phyloP scores from a whole-genome alignment of 2,113 vertebrate species.

The Tachuris rubrigastra region DNA sequence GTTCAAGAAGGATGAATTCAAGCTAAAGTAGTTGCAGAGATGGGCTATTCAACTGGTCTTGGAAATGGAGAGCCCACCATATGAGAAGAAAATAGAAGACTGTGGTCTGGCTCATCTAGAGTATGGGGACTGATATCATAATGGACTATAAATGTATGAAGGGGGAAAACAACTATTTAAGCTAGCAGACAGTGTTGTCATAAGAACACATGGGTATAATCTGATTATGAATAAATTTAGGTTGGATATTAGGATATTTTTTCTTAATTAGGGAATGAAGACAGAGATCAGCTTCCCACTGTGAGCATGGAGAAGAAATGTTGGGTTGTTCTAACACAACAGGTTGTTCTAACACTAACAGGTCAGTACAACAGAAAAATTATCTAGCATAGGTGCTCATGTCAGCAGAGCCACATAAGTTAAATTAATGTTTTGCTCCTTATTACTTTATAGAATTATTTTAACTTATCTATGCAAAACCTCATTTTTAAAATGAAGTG shows the following conservation, averaged over 20 bases:
- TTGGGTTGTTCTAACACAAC: neutral
- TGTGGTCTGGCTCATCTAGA: neutral
- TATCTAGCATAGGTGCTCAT: neutral
- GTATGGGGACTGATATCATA: neutral
- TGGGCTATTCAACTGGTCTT: neutral
- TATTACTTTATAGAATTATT: neutral
- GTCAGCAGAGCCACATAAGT: fast-evolving
- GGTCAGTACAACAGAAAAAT: neutral
- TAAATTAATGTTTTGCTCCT: neutral
- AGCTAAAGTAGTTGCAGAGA: neutral
- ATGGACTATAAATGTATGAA: neutral
- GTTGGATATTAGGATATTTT: neutral
- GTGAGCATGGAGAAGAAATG: neutral
- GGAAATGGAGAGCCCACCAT: neutral
- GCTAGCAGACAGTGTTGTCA: neutral
- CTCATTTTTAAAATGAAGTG: neutral
- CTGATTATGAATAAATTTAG: neutral
- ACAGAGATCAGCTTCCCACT: neutral
- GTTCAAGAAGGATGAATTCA: neutral
- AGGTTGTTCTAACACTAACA: neutral
- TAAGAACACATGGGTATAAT: neutral
- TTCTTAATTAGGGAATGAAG: neutral
- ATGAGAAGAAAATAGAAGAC: neutral
- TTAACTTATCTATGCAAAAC: neutral
- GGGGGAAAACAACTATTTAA: neutral